Conservation (phyloP, 1,140 invertebrate genomes). For the Drosophila melanogaster region DNA sequence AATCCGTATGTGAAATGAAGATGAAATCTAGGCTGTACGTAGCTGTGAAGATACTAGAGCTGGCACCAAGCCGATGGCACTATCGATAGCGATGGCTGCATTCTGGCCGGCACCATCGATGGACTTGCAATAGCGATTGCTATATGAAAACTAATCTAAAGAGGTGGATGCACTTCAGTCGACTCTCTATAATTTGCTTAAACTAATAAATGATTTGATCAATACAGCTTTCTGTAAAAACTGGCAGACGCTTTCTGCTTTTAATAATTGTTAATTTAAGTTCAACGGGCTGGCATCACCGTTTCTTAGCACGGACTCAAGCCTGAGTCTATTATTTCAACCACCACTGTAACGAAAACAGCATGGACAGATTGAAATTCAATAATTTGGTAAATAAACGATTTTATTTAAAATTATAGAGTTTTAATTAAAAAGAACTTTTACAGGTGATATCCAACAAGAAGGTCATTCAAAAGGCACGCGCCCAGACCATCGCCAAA, state of each 20-base stretch:
- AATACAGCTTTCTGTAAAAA: no score
- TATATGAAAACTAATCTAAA: background rate
- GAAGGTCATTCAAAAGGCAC: conserved; percentile 66
- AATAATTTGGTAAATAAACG: conserved; percentile 78
- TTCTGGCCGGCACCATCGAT: conserved; percentile 1
- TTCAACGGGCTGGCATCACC: background rate
- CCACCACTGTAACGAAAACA: conserved; percentile 14
- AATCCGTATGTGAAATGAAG: conserved; percentile 50
- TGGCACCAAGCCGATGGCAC: background rate
- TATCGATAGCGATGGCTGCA: background rate
- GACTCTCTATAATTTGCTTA: no score
- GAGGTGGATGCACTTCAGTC: background rate
- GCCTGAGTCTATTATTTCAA: background rate
- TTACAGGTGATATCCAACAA: conserved; percentile 74
- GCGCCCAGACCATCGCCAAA: conserved; percentile 74
- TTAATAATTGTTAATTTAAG: no score
- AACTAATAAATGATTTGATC: no score
- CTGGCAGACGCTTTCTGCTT: no score
- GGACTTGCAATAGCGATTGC: no score
- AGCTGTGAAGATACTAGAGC: background rate
- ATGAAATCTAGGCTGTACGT: conserved; percentile 12
- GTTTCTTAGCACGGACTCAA: background rate
- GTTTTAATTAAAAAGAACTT: background rate
- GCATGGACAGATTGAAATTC: conserved; percentile 74
- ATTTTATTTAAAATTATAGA: background rate